Evolutionary conservation across 2,888 invertebrate species (phyloP).

Genomic region (Tenthredo livida): DNA sequence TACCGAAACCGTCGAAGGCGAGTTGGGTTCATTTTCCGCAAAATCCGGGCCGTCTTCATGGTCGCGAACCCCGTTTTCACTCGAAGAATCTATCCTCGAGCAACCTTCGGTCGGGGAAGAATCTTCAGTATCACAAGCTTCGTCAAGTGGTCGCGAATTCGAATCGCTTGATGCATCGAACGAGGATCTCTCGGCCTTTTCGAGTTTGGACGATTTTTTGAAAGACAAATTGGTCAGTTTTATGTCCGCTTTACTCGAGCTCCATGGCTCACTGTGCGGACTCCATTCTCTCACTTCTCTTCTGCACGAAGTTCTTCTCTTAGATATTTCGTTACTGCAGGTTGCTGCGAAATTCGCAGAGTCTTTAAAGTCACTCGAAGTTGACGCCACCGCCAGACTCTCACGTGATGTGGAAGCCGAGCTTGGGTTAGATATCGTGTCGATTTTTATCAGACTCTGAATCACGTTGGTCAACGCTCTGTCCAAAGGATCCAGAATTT

Average conservation of each 20-base stretch:
- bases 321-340: constrained; percentile 50
- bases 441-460: constrained; percentile 71
- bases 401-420: constrained; percentile 56
- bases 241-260: constrained; percentile 39
- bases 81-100: neutral
- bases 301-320: constrained; percentile 13
- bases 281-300: constrained; percentile 47
- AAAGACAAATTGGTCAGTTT: constrained; percentile 20
- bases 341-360: neutral
- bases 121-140: neutral
- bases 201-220: constrained; percentile 1
- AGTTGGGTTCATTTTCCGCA: neutral
- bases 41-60: neutral
- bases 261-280: constrained; percentile 54
- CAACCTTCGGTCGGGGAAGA: neutral
- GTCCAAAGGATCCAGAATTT: constrained; percentile 70
- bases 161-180: neutral
- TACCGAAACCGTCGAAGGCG: constrained; percentile 62
- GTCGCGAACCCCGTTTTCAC: neutral
- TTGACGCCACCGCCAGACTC: constrained; percentile 24
- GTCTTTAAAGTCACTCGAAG: constrained; percentile 57
- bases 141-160: neutral
- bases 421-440: constrained; percentile 59
- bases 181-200: constrained; percentile 1
- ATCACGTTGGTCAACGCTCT: constrained; percentile 73